Evolutionary conservation across 2,797 vertebrate species (phyloP), one percentile per base, ranked within the genome.

Genomic region (Crossoptilon crossoptilon): DNA sequence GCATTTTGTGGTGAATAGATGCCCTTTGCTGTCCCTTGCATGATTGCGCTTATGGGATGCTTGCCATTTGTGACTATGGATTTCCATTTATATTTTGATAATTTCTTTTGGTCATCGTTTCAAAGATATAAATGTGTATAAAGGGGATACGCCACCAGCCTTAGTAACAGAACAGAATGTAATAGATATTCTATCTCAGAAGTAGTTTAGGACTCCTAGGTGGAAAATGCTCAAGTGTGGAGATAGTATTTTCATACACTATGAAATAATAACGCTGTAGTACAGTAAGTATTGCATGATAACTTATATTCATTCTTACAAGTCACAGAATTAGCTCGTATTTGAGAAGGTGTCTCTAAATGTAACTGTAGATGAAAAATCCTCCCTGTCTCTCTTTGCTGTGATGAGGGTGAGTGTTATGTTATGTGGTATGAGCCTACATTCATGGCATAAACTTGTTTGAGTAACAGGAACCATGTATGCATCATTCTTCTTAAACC

Each of bases 171-270:
- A 85, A 13, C 19, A 74, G 62, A 16, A 62, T 78, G 13, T 48
- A 81, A 67, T 90, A 88, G 46, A 63, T 84, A 24, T 78, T 93
- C 67, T 84, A 23, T 80, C 73, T 93, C 44, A 66, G 31, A 86
- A 70, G 31, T 79, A 48, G 18, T 33, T 95, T 91, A 70, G 69
- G 80, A 82, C 91, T 75, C 85, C 80, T 70, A 70, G 26, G 68
- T 84, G 29, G 77, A 86, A 94, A 91, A 95, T 76, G 64, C 15
- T 64, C 7, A 85, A 91, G 44, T 88, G 53, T 51, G 93, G 87
- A 51, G 22, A n/a, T n/a, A n/a, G n/a, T n/a, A n/a, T n/a, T n/a
- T n/a, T n/a, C n/a, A n/a, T n/a, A n/a, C n/a, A n/a, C n/a, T n/a
- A n/a, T n/a, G n/a, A n/a, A n/a, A n/a, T n/a, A n/a, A n/a, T n/a